Percentiles rank a stretch among this genome's conserved stretches.
Conservation (phyloP, 2,888 invertebrate species). For the Drosophila pegasa region DNA sequence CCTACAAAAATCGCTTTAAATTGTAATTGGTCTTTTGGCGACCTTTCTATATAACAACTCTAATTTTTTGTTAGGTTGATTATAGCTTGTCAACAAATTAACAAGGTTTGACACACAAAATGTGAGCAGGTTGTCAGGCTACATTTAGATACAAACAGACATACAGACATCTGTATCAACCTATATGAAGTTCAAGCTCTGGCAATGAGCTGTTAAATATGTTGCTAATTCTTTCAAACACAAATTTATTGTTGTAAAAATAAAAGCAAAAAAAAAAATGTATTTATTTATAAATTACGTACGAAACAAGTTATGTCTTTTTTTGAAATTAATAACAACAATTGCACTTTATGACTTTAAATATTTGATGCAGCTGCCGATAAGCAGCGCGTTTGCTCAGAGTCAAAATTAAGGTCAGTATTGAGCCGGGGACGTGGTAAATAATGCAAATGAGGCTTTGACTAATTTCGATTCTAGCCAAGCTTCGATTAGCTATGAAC, state of each 20-base stretch:
- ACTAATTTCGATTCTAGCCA: neutral
- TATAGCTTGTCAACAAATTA: neutral
- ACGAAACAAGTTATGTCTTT: conserved; percentile 30
- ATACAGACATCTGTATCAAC: neutral
- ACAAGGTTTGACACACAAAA: neutral
- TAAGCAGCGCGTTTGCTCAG: conserved; percentile 20
- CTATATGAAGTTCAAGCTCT: conserved; percentile 7
- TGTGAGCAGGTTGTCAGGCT: neutral
- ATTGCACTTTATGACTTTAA: conserved; percentile 26
- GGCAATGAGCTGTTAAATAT: conserved; percentile 17
- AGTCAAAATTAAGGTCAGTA: conserved; percentile 21
- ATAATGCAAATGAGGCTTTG: conserved; percentile 3
- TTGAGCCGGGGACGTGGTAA: neutral
- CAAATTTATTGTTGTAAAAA: conserved; percentile 12
- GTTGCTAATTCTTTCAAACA: conserved; percentile 39
- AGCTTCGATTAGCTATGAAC: conserved; percentile 15
- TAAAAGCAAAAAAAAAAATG: neutral
- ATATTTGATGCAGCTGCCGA: conserved; percentile 7
- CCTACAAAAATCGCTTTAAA: no score
- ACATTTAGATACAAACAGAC: neutral
- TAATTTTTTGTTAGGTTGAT: neutral
- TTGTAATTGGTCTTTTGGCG: neutral
- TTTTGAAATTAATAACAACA: conserved; percentile 33
- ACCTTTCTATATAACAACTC: neutral
- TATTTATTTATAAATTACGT: conserved; percentile 28